phyloP scores from a whole-genome alignment of 1,140 invertebrate genomes.

The Mesaphorura yosii region DNA sequence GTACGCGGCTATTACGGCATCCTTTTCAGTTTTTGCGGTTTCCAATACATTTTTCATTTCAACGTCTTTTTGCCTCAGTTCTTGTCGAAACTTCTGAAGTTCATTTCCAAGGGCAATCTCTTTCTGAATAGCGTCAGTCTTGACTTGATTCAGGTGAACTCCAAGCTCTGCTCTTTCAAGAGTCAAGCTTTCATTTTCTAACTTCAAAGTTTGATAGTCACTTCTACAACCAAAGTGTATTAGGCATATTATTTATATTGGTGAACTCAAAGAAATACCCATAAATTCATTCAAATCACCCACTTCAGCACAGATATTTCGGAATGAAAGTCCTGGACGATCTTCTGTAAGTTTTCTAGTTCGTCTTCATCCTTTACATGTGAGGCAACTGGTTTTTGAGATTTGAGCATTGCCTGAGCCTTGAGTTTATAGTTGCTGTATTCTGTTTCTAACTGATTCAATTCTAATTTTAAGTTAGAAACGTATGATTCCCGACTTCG shows the following conservation, averaged over 20 bases:
- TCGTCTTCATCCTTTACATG: constrained; percentile 16
- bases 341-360: constrained; percentile 30
- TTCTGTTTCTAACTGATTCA: constrained; percentile 29
- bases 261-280: not conserved
- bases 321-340: constrained; percentile 30
- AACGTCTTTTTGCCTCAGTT: constrained; percentile 17
- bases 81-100: constrained; percentile 15
- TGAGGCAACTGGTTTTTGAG: constrained; percentile 14
- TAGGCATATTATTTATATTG: not conserved
- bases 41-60: constrained; percentile 5
- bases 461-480: constrained; percentile 28
- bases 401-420: constrained; percentile 28
- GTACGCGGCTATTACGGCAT: constrained; percentile 6
- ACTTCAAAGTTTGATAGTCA: constrained; percentile 22
- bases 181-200: constrained; percentile 28
- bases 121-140: constrained; percentile 22
- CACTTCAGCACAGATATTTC: constrained; percentile 30
- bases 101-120: constrained; percentile 22
- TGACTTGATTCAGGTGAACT: constrained; percentile 22
- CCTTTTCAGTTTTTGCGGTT: constrained; percentile 11
- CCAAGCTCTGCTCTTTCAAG: constrained; percentile 24
- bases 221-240: constrained; percentile 16
- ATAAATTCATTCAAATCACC: not conserved
- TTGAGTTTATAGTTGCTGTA: constrained; percentile 29
- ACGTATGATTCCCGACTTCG: constrained; percentile 28